A percentile compares a stretch with the other conserved stretches of the same genome.
phyloP scores from a whole-genome alignment of 2,113 vertebrate species.

The Phocoena phocoena region DNA sequence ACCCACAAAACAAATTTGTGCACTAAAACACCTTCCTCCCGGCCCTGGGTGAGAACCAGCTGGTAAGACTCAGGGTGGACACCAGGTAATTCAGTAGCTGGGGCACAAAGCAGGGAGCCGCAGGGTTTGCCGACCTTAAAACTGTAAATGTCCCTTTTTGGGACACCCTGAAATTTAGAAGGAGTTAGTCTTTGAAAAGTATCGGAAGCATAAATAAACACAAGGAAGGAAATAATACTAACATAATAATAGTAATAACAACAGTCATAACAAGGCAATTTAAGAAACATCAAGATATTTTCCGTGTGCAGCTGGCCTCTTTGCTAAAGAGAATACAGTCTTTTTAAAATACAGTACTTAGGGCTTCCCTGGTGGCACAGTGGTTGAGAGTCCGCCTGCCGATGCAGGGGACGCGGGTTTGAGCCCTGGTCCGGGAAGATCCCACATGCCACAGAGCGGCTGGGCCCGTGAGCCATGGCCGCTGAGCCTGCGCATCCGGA shows the following conservation, averaged over 20 bases:
- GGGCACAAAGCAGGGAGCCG: background rate
- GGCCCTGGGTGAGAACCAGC: background rate
- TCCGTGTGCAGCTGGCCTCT: background rate
- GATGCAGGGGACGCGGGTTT: no score
- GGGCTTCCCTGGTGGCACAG: no score
- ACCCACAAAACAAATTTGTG: slow-evolving; percentile 23
- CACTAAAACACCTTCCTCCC: background rate
- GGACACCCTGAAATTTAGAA: background rate
- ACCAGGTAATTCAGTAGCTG: background rate
- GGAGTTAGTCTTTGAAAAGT: background rate
- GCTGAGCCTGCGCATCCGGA: no score
- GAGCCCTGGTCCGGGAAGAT: no score
- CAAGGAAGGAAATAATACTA: background rate
- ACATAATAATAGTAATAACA: background rate
- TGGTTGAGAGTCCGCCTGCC: no score
- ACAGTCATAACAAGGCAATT: background rate
- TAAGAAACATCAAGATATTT: slow-evolving; percentile 15
- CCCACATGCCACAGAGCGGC: no score
- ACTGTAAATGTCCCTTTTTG: background rate
- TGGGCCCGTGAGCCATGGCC: no score
- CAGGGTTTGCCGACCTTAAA: background rate
- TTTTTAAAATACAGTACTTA: background rate
- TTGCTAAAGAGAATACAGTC: background rate
- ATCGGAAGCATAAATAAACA: background rate
- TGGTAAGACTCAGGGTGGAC: background rate